Conservation (phyloP, 2,113 vertebrate species). For the Carollia perspicillata region DNA sequence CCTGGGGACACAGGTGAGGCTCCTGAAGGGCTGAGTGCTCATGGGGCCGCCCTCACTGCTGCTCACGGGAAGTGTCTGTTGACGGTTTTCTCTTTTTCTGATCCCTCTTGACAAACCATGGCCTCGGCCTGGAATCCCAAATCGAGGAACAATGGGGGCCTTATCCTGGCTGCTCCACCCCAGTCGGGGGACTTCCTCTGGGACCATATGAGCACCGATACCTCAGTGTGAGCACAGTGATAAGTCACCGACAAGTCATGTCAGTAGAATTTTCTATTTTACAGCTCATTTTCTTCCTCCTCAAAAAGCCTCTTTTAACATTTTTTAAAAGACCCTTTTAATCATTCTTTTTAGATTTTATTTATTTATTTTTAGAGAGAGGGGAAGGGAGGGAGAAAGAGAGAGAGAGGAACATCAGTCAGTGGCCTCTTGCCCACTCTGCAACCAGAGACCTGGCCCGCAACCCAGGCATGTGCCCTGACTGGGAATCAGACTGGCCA, state of each 20-base stretch:
- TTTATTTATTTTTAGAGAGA: no score
- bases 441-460: no score
- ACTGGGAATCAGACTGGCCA: no score
- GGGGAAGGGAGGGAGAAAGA: no score
- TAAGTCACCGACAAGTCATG: fast-evolving
- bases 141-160: fast-evolving
- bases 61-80: background rate
- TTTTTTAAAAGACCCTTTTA: no score
- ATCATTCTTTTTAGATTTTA: no score
- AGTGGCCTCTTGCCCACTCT: no score
- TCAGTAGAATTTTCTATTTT: background rate
- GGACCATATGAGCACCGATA: background rate
- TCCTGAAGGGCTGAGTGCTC: background rate
- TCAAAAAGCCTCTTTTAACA: background rate
- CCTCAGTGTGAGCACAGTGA: background rate
- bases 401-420: no score
- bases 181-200: background rate
- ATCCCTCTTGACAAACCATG: fast-evolving
- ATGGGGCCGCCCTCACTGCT: fast-evolving
- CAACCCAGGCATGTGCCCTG: no score
- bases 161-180: background rate
- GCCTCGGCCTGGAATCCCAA: background rate
- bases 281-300: background rate
- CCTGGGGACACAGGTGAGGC: fast-evolving
- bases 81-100: background rate